Evolutionary conservation across 2,888 invertebrate genomes (phyloP).

Genomic region (Lasioglossum oenotherae): DNA sequence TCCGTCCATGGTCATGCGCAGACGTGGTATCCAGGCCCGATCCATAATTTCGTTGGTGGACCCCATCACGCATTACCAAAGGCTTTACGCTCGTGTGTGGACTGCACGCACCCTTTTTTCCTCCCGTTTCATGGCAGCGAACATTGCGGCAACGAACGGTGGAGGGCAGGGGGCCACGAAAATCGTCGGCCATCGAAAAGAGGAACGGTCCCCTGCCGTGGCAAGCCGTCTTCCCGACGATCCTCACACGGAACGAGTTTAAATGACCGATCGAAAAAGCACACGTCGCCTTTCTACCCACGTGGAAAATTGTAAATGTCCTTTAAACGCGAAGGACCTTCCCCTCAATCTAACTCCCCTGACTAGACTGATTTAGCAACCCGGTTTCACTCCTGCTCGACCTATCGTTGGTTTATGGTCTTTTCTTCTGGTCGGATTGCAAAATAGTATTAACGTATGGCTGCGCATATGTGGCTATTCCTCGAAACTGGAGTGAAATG

Average conservation of each 20-base stretch:
- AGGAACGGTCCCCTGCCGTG: constrained; percentile 20
- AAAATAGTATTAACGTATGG: neutral
- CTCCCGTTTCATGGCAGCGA: constrained; percentile 30
- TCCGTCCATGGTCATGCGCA: constrained; percentile 69
- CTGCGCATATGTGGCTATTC: neutral
- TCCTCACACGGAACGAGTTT: neutral
- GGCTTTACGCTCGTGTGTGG: constrained; percentile 61
- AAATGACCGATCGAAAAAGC: constrained; percentile 18
- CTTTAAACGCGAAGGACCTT: neutral
- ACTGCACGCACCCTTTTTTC: constrained; percentile 65
- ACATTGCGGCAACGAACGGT: neutral
- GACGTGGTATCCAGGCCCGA: constrained; percentile 77
- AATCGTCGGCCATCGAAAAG: constrained; percentile 34
- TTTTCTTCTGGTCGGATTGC: neutral
- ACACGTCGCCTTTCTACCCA: neutral
- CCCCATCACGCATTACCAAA: constrained; percentile 73
- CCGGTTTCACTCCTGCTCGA: neutral
- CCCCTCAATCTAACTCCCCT: neutral
- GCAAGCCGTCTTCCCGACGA: constrained; percentile 16
- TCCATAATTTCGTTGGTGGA: constrained; percentile 82
- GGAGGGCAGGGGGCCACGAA: constrained; percentile 29
- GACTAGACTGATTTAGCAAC: neutral
- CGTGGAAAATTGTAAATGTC: constrained; percentile 5
- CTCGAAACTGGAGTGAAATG: neutral
- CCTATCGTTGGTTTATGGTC: neutral